Evolutionary conservation across 2,113 vertebrate genomes (phyloP), one percentile per base, ranked within the genome.

Genomic region (Polypterus senegalus): DNA sequence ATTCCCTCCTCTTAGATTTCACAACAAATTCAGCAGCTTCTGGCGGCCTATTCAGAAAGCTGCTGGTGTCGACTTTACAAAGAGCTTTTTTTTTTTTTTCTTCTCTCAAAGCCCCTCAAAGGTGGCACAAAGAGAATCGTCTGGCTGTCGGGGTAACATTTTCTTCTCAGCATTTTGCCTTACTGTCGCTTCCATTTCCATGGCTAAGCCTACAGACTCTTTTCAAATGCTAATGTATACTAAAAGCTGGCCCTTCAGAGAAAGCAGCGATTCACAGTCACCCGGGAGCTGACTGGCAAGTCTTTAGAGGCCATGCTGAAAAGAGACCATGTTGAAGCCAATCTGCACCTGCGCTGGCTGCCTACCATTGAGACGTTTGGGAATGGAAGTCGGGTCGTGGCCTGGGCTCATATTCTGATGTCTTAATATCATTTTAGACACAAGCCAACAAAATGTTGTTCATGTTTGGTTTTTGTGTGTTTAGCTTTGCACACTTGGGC

Each of bases 181-280:
- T 53, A 57, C 55, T 27, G 43, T 54, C 60, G 6, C 27, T 53
- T 45, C 49, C 44, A 45, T 49, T 46, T 61, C 60, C 60, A 53
- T 44, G 5, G 43, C 49, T 53, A 2, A 61, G 54, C 7, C 53
- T 58, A 2, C 45, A 9, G 9, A 9, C 46, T 57, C 49, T 58
- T 65, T 73, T 70, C 66, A 69, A 58, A 71, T 73, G 69, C 69
- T 64, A 73, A 73, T 73, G 56, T 62, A 43, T 60, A 56, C 46
- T 43, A 61, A 57, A 59, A 53, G 49, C 60, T 43, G 43, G 49
- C 61, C 4, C 6, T 53, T 5, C 64, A 9, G 59, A 63, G 48
- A 66, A 64, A 54, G 55, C 58, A 45, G 44, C 57, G 55, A 55
- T 62, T 59, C 55, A 54, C 43, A 55, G 49, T 57, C 54, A 11